Base-by-base conservation (phyloP, 2,113 vertebrate species). In the Nerophis ophidion region DNA sequence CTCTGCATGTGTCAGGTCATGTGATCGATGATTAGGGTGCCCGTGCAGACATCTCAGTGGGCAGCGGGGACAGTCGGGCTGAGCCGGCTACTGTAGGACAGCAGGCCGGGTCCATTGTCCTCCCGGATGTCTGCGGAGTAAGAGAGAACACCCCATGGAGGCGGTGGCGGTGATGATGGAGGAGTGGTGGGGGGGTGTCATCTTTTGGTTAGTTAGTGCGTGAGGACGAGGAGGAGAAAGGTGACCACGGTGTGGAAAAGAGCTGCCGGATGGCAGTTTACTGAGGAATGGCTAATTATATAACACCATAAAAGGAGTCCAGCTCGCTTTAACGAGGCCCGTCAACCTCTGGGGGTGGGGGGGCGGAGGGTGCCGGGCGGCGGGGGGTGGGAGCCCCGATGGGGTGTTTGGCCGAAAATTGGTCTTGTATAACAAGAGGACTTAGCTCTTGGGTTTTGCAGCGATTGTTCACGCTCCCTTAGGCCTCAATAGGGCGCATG, bases 391-490 rank as follows among this genome's bases (percentile, higher is more conserved):
- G 74, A 73, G 87, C 87, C 85, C 85, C 81, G 82, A 77, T 74
- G 85, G 77, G 64, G 63, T 40, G 75, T 66, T 74, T 13, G 6
- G 77, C 76, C 70, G 77, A 85, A 91, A 91, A 91, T 91, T 91
- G 91, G 88, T 82, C 90, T 91, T 94, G 92, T 93, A 90, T 88
- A 92, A 93, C 92, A 94, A 93, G 92, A 81, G 87, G 90, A 84
- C 91, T 93, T 92, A 91, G 91, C 89, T 89, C 90, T 92, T 91
- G 89, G 89, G 90, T 90, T 93, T 91, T 91, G 91, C 91, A 89
- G 88, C 89, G 87, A 91, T 92, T 92, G 90, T 93, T 93, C 91
- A 94, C 91, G 92, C 91, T 93, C 91, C 92, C 93, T 93, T 93
- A 92, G 87, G 83, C 86, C 84, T 93, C 90, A 94, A 94, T 94